Conservation (phyloP, 2,888 invertebrate species). For the Prosapia bicincta region DNA sequence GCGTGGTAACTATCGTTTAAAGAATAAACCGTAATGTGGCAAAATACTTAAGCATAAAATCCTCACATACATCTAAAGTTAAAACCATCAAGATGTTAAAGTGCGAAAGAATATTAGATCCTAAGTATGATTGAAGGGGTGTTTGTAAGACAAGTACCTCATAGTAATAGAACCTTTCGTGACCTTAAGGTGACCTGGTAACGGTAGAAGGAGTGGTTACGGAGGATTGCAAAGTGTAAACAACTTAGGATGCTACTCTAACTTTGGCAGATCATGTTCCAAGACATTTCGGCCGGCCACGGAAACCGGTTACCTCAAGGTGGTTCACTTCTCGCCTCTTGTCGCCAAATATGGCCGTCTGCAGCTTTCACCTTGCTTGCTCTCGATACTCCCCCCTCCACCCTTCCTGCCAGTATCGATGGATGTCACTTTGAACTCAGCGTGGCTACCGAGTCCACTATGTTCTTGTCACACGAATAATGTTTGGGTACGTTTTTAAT, state of each 20-base stretch:
- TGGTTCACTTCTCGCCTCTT: not conserved
- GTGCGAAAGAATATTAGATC: too few relatives aligned
- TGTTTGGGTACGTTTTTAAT: too few relatives aligned
- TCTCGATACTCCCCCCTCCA: not conserved
- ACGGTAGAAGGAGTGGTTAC: not conserved
- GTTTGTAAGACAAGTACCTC: too few relatives aligned
- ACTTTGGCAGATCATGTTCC: not conserved
- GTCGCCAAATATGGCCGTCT: slow-evolving; percentile 2
- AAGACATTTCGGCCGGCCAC: not conserved
- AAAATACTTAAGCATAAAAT: too few relatives aligned
- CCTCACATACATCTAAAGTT: too few relatives aligned
- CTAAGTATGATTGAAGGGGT: too few relatives aligned
- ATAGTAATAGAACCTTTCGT: not conserved
- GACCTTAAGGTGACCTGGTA: not conserved
- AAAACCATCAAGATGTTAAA: too few relatives aligned
- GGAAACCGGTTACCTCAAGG: not conserved
- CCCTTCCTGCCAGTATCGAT: not conserved
- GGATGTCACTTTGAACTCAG: not conserved
- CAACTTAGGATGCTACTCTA: not conserved
- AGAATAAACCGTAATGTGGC: too few relatives aligned
- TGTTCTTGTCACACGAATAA: too few relatives aligned
- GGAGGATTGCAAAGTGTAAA: not conserved
- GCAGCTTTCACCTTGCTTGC: not conserved
- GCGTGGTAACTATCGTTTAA: too few relatives aligned
- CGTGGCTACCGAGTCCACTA: too few relatives aligned